phyloP scores from a whole-genome alignment of 2,888 invertebrate genomes.

The Linyphia triangularis region DNA sequence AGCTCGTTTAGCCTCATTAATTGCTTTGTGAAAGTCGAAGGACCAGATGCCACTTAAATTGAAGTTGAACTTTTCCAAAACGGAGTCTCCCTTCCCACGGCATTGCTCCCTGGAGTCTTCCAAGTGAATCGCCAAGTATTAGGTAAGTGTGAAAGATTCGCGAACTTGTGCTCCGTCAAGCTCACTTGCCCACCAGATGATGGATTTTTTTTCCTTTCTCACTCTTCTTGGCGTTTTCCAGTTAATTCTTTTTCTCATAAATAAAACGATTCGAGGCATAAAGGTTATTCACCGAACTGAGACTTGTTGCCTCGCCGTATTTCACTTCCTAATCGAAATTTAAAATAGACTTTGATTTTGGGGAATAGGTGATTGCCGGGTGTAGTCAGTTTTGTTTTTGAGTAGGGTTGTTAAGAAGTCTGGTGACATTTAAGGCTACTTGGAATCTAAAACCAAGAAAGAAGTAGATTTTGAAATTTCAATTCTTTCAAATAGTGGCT shows the following conservation, averaged over 20 bases:
- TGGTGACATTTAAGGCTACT: too few species aligned
- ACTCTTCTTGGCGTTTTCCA: background rate
- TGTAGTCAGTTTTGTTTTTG: too few species aligned
- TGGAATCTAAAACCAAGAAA: too few species aligned
- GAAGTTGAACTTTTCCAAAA: conserved; percentile 11
- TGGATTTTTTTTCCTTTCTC: background rate
- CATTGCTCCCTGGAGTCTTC: background rate
- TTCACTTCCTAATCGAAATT: background rate
- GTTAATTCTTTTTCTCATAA: conserved; percentile 42
- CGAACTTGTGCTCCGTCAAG: conserved; percentile 31
- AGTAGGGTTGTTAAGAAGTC: too few species aligned
- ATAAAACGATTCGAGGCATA: conserved; percentile 46
- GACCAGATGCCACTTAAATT: background rate
- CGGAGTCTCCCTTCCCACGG: conserved; percentile 28
- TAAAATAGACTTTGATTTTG: too few species aligned
- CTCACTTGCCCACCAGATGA: conserved; percentile 41
- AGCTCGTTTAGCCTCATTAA: background rate
- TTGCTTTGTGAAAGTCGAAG: background rate
- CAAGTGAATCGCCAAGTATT: conserved; percentile 26
- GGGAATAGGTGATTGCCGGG: too few species aligned
- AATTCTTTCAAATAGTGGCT: too few species aligned
- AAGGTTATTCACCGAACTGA: conserved; percentile 54
- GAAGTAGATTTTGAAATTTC: too few species aligned
- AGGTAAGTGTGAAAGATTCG: conserved; percentile 48
- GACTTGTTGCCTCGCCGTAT: conserved; percentile 11